phyloP scores from a whole-genome alignment of 1,140 invertebrate genomes.

The Diachasmimorpha longicaudata region DNA sequence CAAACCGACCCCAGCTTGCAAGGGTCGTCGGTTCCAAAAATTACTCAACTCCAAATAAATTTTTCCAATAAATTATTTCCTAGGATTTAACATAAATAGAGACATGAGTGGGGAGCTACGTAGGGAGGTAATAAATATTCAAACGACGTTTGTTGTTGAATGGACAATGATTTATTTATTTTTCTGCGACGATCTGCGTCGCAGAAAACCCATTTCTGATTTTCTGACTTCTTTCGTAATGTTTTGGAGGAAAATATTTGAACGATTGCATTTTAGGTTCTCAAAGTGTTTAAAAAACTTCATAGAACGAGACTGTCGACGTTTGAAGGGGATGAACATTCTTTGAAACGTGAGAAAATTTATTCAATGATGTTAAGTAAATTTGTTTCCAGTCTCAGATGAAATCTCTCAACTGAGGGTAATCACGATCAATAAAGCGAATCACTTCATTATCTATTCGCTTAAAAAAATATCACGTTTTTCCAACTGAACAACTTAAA shows the following conservation, averaged over 20 bases:
- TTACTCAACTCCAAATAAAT: too few species aligned
- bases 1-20: too few species aligned
- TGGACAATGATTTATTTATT: neutral
- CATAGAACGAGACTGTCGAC: conserved; percentile 68
- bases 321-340: conserved; percentile 68
- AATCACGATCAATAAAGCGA: too few species aligned
- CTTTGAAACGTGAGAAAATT: conserved; percentile 61
- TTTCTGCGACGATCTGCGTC: neutral
- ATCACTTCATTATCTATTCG: neutral
- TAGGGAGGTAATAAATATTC: conserved; percentile 43
- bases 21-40: too few species aligned
- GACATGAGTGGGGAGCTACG: conserved; percentile 45
- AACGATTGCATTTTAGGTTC: conserved; percentile 61
- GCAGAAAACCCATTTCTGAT: neutral
- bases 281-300: conserved; percentile 69
- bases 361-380: neutral
- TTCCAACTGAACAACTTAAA: conserved; percentile 5
- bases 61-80: neutral
- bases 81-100: neutral
- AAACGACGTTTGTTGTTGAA: too few species aligned
- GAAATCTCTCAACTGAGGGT: too few species aligned
- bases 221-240: neutral
- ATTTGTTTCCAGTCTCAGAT: too few species aligned
- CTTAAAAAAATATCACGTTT: neutral
- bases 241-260: conserved; percentile 13